These are phyloP conservation scores for Calycopis cecrops DNA, from an alignment of 1,140 invertebrate species.

Conservation along the genomic window DNA sequence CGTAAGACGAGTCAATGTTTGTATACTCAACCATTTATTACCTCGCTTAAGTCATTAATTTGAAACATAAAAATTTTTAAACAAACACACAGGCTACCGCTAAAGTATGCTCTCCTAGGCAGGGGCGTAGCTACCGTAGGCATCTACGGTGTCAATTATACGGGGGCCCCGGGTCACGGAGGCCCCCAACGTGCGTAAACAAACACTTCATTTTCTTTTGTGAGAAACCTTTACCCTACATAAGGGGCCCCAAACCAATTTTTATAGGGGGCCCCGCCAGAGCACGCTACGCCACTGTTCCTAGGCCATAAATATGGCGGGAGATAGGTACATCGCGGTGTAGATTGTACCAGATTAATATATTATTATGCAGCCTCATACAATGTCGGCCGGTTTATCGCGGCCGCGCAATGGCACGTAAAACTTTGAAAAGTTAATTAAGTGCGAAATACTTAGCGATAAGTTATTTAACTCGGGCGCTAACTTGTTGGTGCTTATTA, in stretches of 20 bases:
- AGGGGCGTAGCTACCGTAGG: too few species aligned
- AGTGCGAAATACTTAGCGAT: background rate
- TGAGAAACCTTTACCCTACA: too few species aligned
- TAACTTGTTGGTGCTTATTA: too few species aligned
- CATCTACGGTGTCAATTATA: too few species aligned
- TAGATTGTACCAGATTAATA: background rate
- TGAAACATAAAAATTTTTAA: constrained; percentile 8
- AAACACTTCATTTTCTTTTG: too few species aligned
- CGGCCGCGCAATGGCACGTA: background rate
- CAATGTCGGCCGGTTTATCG: constrained; percentile 6
- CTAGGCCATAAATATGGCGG: background rate
- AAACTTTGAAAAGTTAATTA: background rate
- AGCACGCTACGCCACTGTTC: too few species aligned
- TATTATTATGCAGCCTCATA: constrained; percentile 3
- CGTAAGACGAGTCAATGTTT: background rate
- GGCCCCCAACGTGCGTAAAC: too few species aligned
- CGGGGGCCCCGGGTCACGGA: too few species aligned
- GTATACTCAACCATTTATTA: background rate
- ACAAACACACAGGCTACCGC: constrained; percentile 4
- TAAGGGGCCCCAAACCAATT: too few species aligned
- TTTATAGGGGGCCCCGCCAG: too few species aligned
- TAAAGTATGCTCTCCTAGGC: constrained; percentile 10
- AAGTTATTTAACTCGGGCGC: too few species aligned
- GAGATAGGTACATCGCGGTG: constrained; percentile 1
- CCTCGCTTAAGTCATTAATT: background rate